Evolutionary conservation across 2,113 vertebrate genomes (phyloP).

Genomic region (Petaurus breviceps): DNA sequence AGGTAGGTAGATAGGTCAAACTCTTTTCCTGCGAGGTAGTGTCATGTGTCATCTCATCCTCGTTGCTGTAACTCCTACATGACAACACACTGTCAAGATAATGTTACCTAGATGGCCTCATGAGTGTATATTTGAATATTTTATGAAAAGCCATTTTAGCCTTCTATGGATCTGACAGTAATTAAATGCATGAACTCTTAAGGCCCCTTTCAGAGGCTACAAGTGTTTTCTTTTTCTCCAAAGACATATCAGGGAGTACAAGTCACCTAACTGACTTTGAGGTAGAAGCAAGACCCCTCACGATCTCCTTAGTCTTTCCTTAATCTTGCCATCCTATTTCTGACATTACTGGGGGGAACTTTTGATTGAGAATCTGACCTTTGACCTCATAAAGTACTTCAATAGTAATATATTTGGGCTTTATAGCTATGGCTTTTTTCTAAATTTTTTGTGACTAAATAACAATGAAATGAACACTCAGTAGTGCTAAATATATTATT

Average conservation of each 20-base stretch:
- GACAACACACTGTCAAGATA: constrained; percentile 41
- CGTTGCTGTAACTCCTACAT: constrained; percentile 29
- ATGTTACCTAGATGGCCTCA: constrained; percentile 63
- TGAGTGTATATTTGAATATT: constrained; percentile 65
- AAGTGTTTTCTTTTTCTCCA: constrained; percentile 8
- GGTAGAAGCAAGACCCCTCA: background rate
- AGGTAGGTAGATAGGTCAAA: constrained; percentile 37
- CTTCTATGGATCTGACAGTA: constrained; percentile 63
- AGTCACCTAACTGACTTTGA: constrained; percentile 25
- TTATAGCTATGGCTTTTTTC: background rate
- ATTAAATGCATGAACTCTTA: constrained; percentile 63
- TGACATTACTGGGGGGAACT: background rate
- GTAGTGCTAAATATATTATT: background rate
- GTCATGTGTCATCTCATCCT: constrained; percentile 26
- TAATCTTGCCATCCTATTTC: background rate
- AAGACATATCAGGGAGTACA: constrained; percentile 20
- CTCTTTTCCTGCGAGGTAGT: background rate
- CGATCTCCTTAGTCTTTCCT: background rate
- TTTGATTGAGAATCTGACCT: background rate
- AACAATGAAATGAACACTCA: background rate
- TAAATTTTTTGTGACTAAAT: background rate
- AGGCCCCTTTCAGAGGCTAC: constrained; percentile 28
- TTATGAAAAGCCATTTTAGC: constrained; percentile 54
- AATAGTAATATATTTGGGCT: background rate
- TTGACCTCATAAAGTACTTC: background rate